Evolutionary conservation across 2,888 invertebrate species (phyloP).

Genomic region (Aelia acuminata): DNA sequence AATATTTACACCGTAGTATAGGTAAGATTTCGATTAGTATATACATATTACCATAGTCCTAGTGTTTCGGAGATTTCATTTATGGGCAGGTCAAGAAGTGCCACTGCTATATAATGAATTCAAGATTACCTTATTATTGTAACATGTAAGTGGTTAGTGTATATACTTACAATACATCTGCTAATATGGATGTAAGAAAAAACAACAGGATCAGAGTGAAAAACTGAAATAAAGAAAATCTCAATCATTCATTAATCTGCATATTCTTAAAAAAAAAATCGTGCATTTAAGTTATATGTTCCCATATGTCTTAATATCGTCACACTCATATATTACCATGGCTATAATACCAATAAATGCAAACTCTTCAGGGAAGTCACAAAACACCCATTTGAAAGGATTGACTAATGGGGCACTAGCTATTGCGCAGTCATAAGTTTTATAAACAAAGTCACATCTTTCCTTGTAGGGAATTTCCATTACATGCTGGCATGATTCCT

Average conservation of each 20-base stretch:
- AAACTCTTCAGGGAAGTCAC: background rate
- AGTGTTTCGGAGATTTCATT: too few species aligned
- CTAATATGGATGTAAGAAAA: conserved; percentile 17
- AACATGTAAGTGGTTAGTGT: too few species aligned
- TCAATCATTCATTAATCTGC: background rate
- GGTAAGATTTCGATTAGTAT: too few species aligned
- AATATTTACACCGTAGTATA: too few species aligned
- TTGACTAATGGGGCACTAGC: background rate
- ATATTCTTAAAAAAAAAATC: background rate
- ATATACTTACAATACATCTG: conserved; percentile 53
- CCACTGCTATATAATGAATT: too few species aligned
- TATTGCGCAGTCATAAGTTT: conserved; percentile 15
- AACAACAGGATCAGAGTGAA: conserved; percentile 23
- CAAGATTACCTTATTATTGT: background rate
- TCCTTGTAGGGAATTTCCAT: conserved; percentile 16
- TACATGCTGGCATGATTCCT: background rate
- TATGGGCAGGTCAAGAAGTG: too few species aligned
- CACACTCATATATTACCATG: background rate
- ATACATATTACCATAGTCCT: too few species aligned
- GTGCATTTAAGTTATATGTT: background rate
- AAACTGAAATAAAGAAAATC: conserved; percentile 26
- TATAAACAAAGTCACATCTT: conserved; percentile 25
- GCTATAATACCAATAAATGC: background rate
- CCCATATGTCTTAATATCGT: too few species aligned
- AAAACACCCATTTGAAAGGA: conserved; percentile 40